A percentile compares a stretch with the other conserved stretches of the same genome.
Conservation (phyloP, 37 sponge, comb jelly and placozoan species). For the Axinella damicornis region DNA sequence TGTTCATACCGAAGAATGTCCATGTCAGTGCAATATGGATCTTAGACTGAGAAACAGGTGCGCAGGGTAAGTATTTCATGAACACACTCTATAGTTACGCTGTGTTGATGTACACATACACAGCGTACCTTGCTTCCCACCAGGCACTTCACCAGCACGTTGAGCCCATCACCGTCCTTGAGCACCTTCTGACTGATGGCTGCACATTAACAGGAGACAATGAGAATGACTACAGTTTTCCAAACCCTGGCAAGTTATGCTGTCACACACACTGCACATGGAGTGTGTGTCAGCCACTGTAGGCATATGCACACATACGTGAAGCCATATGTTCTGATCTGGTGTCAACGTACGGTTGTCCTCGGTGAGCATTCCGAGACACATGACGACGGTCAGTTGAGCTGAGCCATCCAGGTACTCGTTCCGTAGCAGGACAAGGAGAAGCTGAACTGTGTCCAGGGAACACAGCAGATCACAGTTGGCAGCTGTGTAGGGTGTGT, state of each 20-base stretch:
- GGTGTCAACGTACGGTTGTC: neutral
- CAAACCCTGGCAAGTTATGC: too few species aligned
- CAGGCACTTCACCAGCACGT: neutral
- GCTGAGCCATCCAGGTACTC: neutral
- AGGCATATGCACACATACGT: too few species aligned
- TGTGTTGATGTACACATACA: neutral
- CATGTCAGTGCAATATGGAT: too few species aligned
- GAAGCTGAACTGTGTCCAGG: neutral
- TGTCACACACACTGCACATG: too few species aligned
- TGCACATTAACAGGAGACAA: neutral
- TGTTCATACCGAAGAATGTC: too few species aligned
- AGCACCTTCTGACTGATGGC: neutral
- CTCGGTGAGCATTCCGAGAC: conserved; percentile 8
- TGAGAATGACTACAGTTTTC: too few species aligned
- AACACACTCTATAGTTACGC: too few species aligned
- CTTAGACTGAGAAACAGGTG: too few species aligned
- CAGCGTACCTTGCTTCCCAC: neutral
- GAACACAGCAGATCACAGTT: neutral
- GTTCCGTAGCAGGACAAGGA: neutral
- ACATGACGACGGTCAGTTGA: neutral
- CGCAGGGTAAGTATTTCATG: too few species aligned
- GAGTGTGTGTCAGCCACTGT: too few species aligned
- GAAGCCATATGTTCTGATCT: too few species aligned
- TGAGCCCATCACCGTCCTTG: neutral
- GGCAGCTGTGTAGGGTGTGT: neutral